Conservation (phyloP, 35 echinoderm and acorn worm species). For the Hemicentrotus pulcherrimus region DNA sequence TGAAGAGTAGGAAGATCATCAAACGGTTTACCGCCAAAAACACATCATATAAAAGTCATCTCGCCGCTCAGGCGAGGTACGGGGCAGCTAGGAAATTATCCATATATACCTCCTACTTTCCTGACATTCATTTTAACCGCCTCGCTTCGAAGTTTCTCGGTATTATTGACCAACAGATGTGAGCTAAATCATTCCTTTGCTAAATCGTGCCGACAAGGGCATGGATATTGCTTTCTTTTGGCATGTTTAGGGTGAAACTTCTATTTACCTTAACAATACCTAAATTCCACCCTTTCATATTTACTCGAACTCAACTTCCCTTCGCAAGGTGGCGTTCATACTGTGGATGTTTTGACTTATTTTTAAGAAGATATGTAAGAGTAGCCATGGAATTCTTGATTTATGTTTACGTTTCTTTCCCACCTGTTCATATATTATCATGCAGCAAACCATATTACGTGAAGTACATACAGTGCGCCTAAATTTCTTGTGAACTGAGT, state of each 20-base stretch:
- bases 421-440: not conserved
- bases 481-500: too few species aligned
- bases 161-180: not conserved
- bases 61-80: not conserved
- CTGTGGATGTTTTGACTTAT: too few species aligned
- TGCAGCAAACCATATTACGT: not conserved
- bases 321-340: not conserved
- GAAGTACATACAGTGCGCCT: too few species aligned
- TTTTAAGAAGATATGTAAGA: not conserved
- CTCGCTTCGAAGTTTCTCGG: not conserved
- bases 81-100: not conserved
- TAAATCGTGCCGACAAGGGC: not conserved
- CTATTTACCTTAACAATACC: not conserved
- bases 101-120: not conserved
- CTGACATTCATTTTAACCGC: not conserved
- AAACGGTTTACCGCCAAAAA: conserved; percentile 10
- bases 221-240: not conserved
- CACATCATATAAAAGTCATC: not conserved
- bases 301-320: not conserved
- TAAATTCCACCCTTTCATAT: not conserved
- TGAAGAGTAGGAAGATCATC: not conserved
- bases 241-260: conserved; percentile 10
- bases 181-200: not conserved
- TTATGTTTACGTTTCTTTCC: not conserved
- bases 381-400: too few species aligned